Percentiles rank a stretch among this genome's conserved stretches.
Evolutionary conservation across 2,797 vertebrate species (phyloP).

Genomic region (Prionace glauca): DNA sequence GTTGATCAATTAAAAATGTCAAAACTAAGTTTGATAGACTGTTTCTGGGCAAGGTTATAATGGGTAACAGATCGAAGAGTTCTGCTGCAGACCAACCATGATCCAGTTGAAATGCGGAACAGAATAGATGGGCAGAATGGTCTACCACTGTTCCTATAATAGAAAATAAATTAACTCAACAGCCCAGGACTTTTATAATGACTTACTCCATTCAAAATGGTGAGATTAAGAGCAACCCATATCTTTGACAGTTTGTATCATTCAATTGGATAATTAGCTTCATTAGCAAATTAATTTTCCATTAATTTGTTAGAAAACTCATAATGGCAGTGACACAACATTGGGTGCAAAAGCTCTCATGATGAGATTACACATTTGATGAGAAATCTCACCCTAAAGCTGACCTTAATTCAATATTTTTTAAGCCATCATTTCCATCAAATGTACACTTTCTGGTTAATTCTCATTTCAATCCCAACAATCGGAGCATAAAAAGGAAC

Average conservation of each 20-base stretch:
- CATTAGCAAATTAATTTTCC: neutral
- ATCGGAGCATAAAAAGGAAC: neutral
- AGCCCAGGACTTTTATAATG: neutral
- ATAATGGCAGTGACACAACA: neutral
- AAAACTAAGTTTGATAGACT: neutral
- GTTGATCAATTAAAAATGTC: neutral
- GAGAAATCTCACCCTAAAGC: neutral
- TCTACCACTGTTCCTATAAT: neutral
- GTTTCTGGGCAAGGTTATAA: neutral
- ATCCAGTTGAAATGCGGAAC: neutral
- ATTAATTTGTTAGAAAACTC: neutral
- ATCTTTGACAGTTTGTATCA: neutral
- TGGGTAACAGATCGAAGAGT: neutral
- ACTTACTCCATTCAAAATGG: neutral
- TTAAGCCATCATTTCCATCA: neutral
- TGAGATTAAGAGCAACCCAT: neutral
- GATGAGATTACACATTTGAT: neutral
- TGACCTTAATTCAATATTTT: neutral
- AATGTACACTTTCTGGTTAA: neutral
- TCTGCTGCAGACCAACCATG: neutral
- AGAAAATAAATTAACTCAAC: neutral
- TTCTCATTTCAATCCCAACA: too few relatives aligned
- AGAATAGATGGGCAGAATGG: neutral
- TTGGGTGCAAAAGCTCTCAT: neutral
- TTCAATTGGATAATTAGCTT: neutral